These are phyloP conservation scores for Pogonocherus hispidulus DNA, from an alignment of 2,888 invertebrate genomes.

Conservation along the genomic window DNA sequence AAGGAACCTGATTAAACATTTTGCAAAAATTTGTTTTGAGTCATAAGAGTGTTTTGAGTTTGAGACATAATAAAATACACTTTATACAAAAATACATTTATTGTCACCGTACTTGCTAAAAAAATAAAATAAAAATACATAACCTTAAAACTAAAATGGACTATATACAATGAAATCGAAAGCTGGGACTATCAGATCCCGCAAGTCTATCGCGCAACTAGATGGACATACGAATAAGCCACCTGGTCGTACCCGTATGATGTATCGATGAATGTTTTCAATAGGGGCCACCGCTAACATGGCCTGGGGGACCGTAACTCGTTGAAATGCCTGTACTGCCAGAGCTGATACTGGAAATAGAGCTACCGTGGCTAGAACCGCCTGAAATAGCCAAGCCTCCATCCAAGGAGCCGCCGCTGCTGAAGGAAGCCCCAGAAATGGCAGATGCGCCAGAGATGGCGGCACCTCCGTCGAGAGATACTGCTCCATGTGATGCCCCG, in stretches of 20 bases:
- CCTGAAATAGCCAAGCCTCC: slow-evolving; percentile 24
- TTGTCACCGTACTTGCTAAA: slow-evolving; percentile 64
- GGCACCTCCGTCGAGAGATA: slow-evolving; percentile 45
- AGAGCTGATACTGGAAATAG: slow-evolving; percentile 38
- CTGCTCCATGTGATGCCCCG: slow-evolving; percentile 66
- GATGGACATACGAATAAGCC: slow-evolving; percentile 24
- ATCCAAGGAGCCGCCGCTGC: slow-evolving; percentile 29
- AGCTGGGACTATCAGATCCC: slow-evolving; percentile 43
- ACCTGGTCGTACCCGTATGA: slow-evolving; percentile 43
- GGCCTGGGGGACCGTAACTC: slow-evolving; percentile 64
- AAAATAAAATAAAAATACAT: slow-evolving; percentile 25
- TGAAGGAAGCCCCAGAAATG: slow-evolving; percentile 29
- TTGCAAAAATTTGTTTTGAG: no score
- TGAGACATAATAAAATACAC: not conserved
- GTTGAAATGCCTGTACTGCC: slow-evolving; percentile 49
- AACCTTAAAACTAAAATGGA: slow-evolving; percentile 35
- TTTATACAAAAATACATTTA: slow-evolving; percentile 63
- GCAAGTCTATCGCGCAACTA: slow-evolving; percentile 40
- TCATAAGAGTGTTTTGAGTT: no score
- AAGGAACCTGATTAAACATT: no score
- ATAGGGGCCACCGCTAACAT: slow-evolving; percentile 57
- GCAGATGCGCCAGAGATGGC: slow-evolving; percentile 28
- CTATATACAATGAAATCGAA: slow-evolving; percentile 34
- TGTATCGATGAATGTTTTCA: slow-evolving; percentile 30
- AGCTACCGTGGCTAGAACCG: slow-evolving; percentile 34